Evolutionary conservation across 2,797 vertebrate species (phyloP).

Genomic region (Serranus cabrilla): DNA sequence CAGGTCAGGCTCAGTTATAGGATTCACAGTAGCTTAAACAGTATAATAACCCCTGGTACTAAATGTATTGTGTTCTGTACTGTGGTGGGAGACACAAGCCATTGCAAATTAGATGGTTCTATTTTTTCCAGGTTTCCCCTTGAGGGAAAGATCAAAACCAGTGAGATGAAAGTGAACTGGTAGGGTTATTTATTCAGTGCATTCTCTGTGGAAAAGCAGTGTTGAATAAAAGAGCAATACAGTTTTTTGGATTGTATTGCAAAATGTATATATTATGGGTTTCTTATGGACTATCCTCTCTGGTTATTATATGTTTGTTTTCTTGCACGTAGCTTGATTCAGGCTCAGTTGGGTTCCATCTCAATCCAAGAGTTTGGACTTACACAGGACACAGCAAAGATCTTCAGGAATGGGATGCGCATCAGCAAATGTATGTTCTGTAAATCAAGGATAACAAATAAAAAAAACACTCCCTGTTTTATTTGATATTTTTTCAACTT

Average conservation of each 20-base stretch:
- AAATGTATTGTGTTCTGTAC: neutral
- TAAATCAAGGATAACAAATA: neutral
- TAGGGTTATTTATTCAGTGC: conserved; percentile 70
- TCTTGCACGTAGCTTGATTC: conserved; percentile 90
- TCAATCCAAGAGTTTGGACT: conserved; percentile 96
- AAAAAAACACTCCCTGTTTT: neutral
- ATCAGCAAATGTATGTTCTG: conserved; percentile 92
- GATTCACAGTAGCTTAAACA: neutral
- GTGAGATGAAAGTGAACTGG: conserved; percentile 99
- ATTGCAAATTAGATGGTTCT: neutral
- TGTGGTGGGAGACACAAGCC: neutral
- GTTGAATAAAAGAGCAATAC: neutral
- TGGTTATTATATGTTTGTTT: neutral
- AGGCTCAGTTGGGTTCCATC: conserved; percentile 96
- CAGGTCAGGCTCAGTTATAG: conserved; percentile 83
- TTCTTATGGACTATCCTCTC: neutral
- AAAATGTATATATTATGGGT: neutral
- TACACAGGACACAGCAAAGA: conserved; percentile 93
- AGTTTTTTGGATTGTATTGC: neutral
- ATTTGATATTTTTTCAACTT: neutral
- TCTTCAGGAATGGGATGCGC: conserved; percentile 94
- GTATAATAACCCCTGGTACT: neutral
- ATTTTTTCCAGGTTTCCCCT: conserved; percentile 90
- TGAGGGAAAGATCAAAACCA: conserved; percentile 96
- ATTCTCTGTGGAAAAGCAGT: neutral